Evolutionary conservation across 2,113 vertebrate genomes (phyloP).

Genomic region (Chunga burmeisteri): DNA sequence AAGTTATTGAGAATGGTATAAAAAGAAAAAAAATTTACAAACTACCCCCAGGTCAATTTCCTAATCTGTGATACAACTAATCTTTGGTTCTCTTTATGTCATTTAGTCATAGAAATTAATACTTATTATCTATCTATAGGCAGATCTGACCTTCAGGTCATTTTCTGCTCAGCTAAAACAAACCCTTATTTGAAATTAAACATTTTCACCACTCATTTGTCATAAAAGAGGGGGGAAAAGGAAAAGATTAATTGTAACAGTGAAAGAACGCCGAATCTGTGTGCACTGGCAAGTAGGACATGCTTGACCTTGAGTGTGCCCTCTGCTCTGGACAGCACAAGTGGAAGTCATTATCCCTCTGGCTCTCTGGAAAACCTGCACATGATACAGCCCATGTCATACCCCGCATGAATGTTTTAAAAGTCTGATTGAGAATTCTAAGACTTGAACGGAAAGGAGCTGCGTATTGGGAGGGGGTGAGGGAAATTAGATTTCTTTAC

Average conservation of each 20-base stretch:
- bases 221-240: not conserved
- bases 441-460: not conserved
- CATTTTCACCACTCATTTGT: not conserved
- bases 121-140: not conserved
- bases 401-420: not conserved
- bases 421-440: not conserved
- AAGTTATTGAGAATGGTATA: not conserved
- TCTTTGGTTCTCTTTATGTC: not conserved
- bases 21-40: not conserved
- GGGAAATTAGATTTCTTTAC: not conserved
- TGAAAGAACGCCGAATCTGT: not conserved
- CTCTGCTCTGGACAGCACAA: not conserved
- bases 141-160: not conserved
- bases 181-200: not conserved
- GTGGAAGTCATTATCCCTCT: not conserved
- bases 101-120: not conserved
- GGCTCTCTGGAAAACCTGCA: rapidly evolving
- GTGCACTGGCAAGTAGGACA: not conserved
- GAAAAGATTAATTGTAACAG: not conserved
- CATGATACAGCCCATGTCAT: not conserved
- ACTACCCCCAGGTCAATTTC: not conserved
- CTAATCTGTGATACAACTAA: not conserved
- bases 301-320: not conserved
- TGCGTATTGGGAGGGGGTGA: not conserved
- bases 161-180: not conserved